Evolutionary conservation across 2,113 vertebrate species (phyloP).

Genomic region (Clarias gariepinus): DNA sequence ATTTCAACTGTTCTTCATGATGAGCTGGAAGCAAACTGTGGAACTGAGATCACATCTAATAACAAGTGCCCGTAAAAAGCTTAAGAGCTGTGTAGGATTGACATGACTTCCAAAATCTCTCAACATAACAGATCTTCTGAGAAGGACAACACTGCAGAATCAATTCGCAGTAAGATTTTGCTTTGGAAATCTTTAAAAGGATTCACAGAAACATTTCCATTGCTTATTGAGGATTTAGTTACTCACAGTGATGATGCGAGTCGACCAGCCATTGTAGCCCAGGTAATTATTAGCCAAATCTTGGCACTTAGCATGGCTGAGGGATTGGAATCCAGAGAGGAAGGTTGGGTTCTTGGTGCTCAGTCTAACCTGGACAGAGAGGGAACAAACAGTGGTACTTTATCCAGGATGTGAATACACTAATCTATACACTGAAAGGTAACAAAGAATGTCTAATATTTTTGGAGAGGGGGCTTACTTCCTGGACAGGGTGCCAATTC

Average conservation of each 20-base stretch:
- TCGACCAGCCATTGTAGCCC: slow-evolving; percentile 78
- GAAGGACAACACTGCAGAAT: neutral
- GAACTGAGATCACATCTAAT: neutral
- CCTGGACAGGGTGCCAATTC: no score
- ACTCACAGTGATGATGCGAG: slow-evolving; percentile 72
- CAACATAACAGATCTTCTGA: neutral
- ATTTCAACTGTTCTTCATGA: neutral
- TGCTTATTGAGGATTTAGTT: neutral
- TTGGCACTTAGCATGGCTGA: slow-evolving; percentile 70
- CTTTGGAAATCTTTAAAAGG: neutral
- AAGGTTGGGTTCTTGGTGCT: slow-evolving; percentile 62
- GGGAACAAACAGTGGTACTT: neutral
- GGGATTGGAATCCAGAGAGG: slow-evolving; percentile 31
- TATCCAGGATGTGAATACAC: neutral
- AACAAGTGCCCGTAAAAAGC: neutral
- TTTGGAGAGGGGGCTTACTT: no score
- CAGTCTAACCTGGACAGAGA: slow-evolving; percentile 63
- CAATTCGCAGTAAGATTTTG: neutral
- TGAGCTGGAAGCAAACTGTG: no score
- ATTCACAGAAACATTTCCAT: neutral
- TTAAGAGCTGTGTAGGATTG: no score
- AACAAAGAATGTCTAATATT: neutral
- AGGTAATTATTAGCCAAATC: slow-evolving; percentile 75
- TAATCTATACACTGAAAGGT: neutral
- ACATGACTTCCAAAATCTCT: neutral